Evolutionary conservation across 2,888 invertebrate genomes (phyloP).

Genomic region (Amphiduros pacificus): DNA sequence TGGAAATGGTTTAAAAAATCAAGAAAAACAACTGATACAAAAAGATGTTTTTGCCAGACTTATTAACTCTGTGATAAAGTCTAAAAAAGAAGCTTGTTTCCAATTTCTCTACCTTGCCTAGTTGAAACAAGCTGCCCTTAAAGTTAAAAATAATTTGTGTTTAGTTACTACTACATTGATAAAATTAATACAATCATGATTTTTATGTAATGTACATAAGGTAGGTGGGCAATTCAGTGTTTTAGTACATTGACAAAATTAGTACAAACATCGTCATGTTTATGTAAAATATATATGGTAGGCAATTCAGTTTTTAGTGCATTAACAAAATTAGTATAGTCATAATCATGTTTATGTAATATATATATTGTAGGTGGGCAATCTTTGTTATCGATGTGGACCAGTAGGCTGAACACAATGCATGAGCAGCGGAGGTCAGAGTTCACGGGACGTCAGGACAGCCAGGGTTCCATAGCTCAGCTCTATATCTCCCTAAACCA

Average conservation of each 20-base stretch:
- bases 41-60: too few species aligned
- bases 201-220: too few species aligned
- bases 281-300: not conserved
- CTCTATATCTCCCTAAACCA: conserved; percentile 50
- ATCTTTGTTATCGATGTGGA: conserved; percentile 70
- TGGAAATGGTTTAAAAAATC: not conserved
- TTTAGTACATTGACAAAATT: not conserved
- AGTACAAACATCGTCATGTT: not conserved
- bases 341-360: not conserved
- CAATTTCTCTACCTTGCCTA: too few species aligned
- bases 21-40: too few species aligned
- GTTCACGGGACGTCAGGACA: conserved; percentile 65
- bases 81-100: too few species aligned
- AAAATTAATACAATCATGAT: too few species aligned
- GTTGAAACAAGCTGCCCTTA: too few species aligned
- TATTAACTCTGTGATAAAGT: too few species aligned
- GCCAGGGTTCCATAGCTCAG: conserved; percentile 39
- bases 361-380: conserved; percentile 35
- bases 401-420: conserved; percentile 62
- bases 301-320: not conserved
- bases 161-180: too few species aligned
- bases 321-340: not conserved
- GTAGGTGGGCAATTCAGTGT: too few species aligned
- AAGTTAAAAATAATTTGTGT: too few species aligned
- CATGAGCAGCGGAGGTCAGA: conserved; percentile 65